phyloP scores from a whole-genome alignment of 2,113 vertebrate species.

The Balaeniceps rex region DNA sequence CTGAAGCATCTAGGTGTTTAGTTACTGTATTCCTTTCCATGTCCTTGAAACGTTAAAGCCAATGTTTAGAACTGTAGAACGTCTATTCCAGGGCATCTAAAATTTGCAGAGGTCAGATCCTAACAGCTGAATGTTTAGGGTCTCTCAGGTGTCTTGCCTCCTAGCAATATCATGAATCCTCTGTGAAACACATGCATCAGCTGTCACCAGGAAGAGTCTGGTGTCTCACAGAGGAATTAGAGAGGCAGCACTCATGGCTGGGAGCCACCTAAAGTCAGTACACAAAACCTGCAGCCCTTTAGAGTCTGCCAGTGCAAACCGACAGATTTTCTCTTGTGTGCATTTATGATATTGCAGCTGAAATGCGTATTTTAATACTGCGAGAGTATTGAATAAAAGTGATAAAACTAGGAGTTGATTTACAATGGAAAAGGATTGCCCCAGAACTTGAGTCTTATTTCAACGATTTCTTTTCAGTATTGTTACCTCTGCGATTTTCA shows the following conservation, averaged over 20 bases:
- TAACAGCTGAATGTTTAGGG: not conserved
- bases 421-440: not conserved
- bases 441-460: not conserved
- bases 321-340: fast-evolving
- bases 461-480: not conserved
- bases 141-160: not conserved
- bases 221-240: not conserved
- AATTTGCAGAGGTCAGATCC: not conserved
- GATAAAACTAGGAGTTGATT: not conserved
- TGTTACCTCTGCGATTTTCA: not conserved
- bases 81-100: not conserved
- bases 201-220: not conserved
- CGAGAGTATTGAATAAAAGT: not conserved
- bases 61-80: not conserved
- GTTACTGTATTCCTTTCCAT: not conserved
- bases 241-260: not conserved
- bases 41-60: not conserved
- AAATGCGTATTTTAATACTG: not conserved
- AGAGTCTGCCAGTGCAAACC: not conserved
- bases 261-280: not conserved
- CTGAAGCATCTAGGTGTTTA: not conserved
- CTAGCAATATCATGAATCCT: not conserved
- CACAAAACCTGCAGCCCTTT: not conserved
- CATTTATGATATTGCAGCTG: not conserved
- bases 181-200: not conserved